Conservation (phyloP, 2,888 invertebrate genomes). For the Trachelus stipa region DNA sequence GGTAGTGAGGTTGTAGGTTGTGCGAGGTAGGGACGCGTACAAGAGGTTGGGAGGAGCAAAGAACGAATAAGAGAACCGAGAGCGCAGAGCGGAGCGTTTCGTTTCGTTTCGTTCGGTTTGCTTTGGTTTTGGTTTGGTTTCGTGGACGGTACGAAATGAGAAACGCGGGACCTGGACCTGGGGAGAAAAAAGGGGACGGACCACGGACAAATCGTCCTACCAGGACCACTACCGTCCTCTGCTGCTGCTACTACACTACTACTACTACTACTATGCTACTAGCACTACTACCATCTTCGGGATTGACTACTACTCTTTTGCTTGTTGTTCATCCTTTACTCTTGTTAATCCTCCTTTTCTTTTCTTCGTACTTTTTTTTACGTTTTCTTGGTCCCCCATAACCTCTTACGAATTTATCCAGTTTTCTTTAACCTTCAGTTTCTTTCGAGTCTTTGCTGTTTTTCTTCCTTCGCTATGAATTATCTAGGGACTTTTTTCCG, state of each 20-base stretch:
- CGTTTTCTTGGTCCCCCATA: slow-evolving; percentile 21
- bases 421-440: neutral
- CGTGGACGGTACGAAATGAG: slow-evolving; percentile 36
- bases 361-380: slow-evolving; percentile 26
- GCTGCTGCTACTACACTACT: slow-evolving; percentile 3
- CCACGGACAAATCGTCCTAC: slow-evolving; percentile 35
- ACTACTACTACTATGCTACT: slow-evolving; percentile 12
- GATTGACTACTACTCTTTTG: slow-evolving; percentile 10
- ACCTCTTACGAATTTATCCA: neutral
- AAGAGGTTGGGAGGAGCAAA: slow-evolving; percentile 44
- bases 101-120: slow-evolving; percentile 53
- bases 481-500: neutral
- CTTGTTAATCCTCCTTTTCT: slow-evolving; percentile 10
- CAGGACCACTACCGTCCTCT: slow-evolving; percentile 18
- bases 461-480: neutral
- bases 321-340: slow-evolving; percentile 13
- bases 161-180: slow-evolving; percentile 21
- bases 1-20: slow-evolving; percentile 31
- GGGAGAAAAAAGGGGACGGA: slow-evolving; percentile 19
- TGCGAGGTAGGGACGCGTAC: slow-evolving; percentile 28
- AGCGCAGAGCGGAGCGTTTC: slow-evolving; percentile 19
- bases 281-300: neutral
- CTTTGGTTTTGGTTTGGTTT: slow-evolving; percentile 43
- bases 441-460: neutral
- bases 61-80: slow-evolving; percentile 58